Evolutionary conservation across 2,113 vertebrate species (phyloP).

Genomic region (Elanus axillaris): DNA sequence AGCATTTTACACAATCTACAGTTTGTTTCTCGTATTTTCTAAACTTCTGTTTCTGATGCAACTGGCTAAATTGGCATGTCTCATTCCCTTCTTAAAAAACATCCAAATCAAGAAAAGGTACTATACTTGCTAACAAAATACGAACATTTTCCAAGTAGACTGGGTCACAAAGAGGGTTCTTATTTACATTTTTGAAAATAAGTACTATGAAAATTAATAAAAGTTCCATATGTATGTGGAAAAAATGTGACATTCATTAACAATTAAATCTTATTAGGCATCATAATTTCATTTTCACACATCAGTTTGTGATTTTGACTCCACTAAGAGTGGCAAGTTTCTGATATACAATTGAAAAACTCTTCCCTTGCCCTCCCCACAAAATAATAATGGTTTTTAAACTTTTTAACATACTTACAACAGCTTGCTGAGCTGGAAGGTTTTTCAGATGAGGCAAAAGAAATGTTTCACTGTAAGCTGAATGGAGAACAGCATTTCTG

Average conservation of each 20-base stretch:
- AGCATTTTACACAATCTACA: background rate
- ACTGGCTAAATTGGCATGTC: background rate
- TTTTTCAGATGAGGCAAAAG: slow-evolving; percentile 93
- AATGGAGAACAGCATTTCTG: slow-evolving; percentile 88
- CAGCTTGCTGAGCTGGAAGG: slow-evolving; percentile 79
- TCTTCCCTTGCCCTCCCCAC: background rate
- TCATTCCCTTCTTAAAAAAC: background rate
- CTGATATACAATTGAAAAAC: background rate
- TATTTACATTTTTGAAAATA: background rate
- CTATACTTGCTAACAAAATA: background rate
- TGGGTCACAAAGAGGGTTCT: background rate
- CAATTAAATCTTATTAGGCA: background rate
- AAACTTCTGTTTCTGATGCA: background rate
- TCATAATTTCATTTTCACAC: background rate
- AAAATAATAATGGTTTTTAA: background rate
- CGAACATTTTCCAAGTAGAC: background rate
- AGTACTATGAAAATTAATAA: background rate
- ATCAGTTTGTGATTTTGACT: background rate
- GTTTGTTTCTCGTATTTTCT: background rate
- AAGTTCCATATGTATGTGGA: background rate
- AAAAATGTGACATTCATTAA: background rate
- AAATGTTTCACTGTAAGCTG: slow-evolving; percentile 83
- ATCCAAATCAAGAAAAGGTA: background rate
- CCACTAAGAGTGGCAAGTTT: background rate
- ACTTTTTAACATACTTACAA: slow-evolving; percentile 77